Percentiles rank a stretch among this genome's conserved stretches.
Evolutionary conservation across 2,113 vertebrate species (phyloP).

Genomic region (Saccopteryx leptura): DNA sequence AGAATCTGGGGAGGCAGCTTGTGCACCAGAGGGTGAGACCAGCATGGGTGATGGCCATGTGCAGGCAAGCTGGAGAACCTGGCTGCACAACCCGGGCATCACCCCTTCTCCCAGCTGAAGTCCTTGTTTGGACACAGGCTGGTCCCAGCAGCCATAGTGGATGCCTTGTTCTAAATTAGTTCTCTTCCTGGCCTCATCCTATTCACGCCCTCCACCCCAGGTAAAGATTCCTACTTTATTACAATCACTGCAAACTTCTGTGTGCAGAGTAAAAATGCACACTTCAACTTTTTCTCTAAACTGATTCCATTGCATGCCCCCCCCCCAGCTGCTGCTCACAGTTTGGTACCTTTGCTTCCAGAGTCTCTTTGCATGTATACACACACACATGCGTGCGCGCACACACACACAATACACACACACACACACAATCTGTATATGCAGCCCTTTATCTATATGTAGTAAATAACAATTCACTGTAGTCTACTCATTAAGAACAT

Average conservation of each 20-base stretch:
- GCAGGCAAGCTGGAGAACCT: too few relatives aligned
- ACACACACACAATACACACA: too few relatives aligned
- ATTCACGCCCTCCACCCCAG: too few relatives aligned
- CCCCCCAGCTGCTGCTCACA: background rate
- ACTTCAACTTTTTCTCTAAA: background rate
- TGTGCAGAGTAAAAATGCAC: background rate
- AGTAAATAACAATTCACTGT: background rate
- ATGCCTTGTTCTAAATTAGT: background rate
- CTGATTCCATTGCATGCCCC: background rate
- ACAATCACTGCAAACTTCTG: background rate
- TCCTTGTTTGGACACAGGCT: background rate
- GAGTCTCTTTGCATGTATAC: background rate
- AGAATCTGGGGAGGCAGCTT: background rate
- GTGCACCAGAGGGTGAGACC: background rate
- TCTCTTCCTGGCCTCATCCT: background rate
- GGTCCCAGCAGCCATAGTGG: too few relatives aligned
- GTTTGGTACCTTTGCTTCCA: background rate
- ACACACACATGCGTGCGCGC: background rate
- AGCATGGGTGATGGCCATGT: rapidly evolving
- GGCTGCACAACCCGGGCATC: background rate
- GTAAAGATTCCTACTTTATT: background rate
- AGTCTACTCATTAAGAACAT: background rate
- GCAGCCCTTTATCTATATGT: background rate
- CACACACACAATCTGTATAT: background rate
- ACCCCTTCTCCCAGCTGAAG: background rate